These are phyloP conservation scores for Trichoplax adhaerens DNA, from an alignment of 37 sponge, comb jelly and placozoan genomes.

Conservation along the genomic window DNA sequence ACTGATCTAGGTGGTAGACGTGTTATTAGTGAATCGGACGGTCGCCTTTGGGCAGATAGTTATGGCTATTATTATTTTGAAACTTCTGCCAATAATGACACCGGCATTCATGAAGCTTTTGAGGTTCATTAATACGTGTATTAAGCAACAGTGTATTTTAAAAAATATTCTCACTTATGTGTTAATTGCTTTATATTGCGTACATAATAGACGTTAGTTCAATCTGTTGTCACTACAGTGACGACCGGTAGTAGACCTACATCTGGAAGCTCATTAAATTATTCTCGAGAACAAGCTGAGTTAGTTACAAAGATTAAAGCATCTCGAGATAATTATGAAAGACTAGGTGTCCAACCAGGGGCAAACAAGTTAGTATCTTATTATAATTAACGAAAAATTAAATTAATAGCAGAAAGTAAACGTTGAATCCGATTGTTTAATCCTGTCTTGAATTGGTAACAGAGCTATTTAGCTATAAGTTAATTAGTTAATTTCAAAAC, in stretches of 20 bases:
- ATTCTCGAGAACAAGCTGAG: conserved; percentile 56
- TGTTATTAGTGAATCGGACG: conserved; percentile 45
- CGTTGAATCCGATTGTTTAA: no score
- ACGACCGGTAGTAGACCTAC: conserved; percentile 6
- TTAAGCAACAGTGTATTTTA: conserved; percentile 5
- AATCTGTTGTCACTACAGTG: conserved; percentile 9
- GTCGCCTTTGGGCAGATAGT: conserved; percentile 65
- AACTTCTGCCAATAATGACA: conserved; percentile 58
- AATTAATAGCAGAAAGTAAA: no score
- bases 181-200: neutral
- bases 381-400: no score
- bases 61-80: conserved; percentile 76
- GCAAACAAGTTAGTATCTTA: conserved; percentile 25
- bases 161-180: conserved; percentile 2
- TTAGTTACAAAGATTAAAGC: conserved; percentile 33
- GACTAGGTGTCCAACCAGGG: conserved; percentile 32
- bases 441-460: no score
- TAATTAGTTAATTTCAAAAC: no score
- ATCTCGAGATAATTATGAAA: conserved; percentile 36
- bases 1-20: conserved; percentile 29
- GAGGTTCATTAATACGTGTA: conserved; percentile 3
- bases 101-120: conserved; percentile 40
- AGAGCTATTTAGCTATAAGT: no score
- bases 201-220: conserved; percentile 9
- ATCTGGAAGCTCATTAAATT: conserved; percentile 2